Conservation (phyloP, 2,797 vertebrate species). For the Propithecus deckenii region DNA sequence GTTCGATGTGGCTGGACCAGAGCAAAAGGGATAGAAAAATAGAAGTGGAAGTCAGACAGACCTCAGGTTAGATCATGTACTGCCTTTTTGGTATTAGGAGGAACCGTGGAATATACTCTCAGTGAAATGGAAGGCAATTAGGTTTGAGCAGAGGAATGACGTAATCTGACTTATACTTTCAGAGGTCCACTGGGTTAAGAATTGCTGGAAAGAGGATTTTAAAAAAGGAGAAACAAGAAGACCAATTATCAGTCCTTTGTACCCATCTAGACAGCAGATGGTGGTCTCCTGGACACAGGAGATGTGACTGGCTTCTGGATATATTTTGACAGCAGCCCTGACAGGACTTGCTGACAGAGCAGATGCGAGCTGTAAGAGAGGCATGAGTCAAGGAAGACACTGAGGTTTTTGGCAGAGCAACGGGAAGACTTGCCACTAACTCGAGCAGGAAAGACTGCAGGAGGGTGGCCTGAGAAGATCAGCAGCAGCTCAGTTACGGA, state of each 20-base stretch:
- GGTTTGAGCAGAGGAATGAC: background rate
- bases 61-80: too few relatives aligned
- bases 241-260: background rate
- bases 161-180: background rate
- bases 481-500: background rate
- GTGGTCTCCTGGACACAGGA: background rate
- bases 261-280: background rate
- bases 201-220: background rate
- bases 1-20: too few relatives aligned
- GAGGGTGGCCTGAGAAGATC: background rate
- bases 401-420: background rate
- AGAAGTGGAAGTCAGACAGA: too few relatives aligned
- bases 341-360: background rate
- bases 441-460: background rate
- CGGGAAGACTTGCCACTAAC: background rate
- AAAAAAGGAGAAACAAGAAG: background rate
- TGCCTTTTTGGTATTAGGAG: too few relatives aligned
- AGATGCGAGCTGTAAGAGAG: background rate
- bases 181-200: background rate
- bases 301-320: background rate
- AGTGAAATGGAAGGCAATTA: too few relatives aligned
- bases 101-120: background rate
- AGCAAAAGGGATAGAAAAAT: background rate
- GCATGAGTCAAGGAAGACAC: background rate
- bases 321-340: background rate